Evolutionary conservation across 2,797 vertebrate species (phyloP), one percentile per base, ranked within the genome.

Genomic region (Botia almorhae): DNA sequence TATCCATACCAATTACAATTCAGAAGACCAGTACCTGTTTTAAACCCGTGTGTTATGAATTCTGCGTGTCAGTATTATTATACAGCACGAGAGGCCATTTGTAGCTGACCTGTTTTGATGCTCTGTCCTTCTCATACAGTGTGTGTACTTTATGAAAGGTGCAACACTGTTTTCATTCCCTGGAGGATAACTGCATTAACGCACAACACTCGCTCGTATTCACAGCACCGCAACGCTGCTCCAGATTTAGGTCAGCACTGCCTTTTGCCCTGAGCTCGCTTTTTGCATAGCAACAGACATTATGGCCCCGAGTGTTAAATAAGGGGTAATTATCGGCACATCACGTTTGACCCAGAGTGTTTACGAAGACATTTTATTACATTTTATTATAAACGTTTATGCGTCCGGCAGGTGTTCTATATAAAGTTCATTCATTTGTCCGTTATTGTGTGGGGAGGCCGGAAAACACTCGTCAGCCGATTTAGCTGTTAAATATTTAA

Each of bases 191-290:
- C 78, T 68, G 70, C 70, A 80, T 80, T 68, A 74, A 74, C 74
- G 63, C 78, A 64, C 26, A 17, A 8, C 21, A 51, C 51, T 65
- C 12, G 13, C 33, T 74, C 78, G 48, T 23, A 70, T 74, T 82
- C 71, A 63, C 21, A 56, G 63, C 14, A 78, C 29, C 46, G 17
- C 23, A 50, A 73, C 60, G 58, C 74, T 72, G 70, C 67, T 70
- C 58, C 87, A 89, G 81, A 91, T 91, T 89, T 89, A 84, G 90
- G 90, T 90, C 90, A 91, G 80, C 84, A 78, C 82, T 85, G 86
- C 81, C 68, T 73, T 72, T 86, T 81, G 75, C 82, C 84, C 76
- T 11, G 4, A 78, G 84, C 85, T 81, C 84, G 84, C 67, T 78
- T 88, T 61, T 89, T 86, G 84, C 86, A 83, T 86, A 81, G 87